Evolutionary conservation across 2,113 vertebrate genomes (phyloP).

Genomic region (Dasyurus viverrinus): DNA sequence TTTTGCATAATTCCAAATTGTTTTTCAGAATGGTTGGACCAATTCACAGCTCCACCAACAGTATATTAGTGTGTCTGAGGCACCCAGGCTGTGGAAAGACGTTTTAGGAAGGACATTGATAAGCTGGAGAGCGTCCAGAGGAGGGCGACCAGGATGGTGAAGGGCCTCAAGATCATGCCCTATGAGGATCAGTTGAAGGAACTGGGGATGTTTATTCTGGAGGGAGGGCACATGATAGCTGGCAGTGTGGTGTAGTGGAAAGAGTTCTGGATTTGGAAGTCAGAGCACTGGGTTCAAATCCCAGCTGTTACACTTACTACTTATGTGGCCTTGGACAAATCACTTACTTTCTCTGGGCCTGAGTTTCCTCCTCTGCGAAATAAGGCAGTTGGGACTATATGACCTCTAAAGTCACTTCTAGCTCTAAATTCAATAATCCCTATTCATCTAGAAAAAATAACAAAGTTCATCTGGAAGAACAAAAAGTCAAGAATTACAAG

Average conservation of each 20-base stretch:
- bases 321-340: background rate
- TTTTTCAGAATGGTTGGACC: background rate
- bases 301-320: background rate
- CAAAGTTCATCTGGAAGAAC: too few relatives aligned
- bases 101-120: background rate
- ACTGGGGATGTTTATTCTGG: background rate
- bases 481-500: too few relatives aligned
- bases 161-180: background rate
- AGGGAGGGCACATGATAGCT: background rate
- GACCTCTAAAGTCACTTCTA: background rate
- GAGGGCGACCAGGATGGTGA: background rate
- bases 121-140: background rate
- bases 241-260: background rate
- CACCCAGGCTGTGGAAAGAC: background rate
- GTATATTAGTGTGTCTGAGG: background rate
- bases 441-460: too few relatives aligned
- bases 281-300: background rate
- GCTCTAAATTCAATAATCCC: background rate
- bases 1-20: background rate
- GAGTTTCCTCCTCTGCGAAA: background rate
- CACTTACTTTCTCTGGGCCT: background rate
- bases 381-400: background rate
- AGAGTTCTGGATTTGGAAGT: background rate
- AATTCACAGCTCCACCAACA: background rate
- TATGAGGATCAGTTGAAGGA: background rate